Evolutionary conservation across 2,888 invertebrate genomes (phyloP).

Genomic region (Pristionchus entomophagus): DNA sequence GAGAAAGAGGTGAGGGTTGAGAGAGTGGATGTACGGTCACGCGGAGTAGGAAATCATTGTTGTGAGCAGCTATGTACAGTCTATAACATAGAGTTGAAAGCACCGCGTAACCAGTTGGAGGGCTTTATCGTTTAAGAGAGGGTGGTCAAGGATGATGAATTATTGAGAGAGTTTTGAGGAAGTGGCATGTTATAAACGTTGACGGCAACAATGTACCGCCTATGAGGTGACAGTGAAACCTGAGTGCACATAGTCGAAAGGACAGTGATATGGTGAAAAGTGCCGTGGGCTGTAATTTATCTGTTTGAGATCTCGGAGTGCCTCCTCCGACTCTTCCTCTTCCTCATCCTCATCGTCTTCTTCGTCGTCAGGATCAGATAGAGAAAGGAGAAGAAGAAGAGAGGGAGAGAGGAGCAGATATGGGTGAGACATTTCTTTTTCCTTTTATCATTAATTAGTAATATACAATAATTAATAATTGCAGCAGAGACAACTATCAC

Average conservation of each 20-base stretch:
- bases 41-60: not conserved
- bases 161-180: too few relatives aligned
- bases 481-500: not conserved
- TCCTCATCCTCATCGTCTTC: constrained; percentile 36
- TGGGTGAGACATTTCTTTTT: not conserved
- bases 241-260: too few relatives aligned
- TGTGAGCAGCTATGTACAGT: too few relatives aligned
- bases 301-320: constrained; percentile 31
- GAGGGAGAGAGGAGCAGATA: constrained; percentile 8
- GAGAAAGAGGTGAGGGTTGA: constrained; percentile 39
- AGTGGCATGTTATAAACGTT: too few relatives aligned
- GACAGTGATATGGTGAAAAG: too few relatives aligned
- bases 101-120: too few relatives aligned
- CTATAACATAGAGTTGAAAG: too few relatives aligned
- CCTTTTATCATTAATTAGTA: not conserved
- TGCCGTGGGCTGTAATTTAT: too few relatives aligned
- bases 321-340: not conserved
- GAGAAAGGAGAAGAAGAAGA: constrained; percentile 8
- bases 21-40: not conserved
- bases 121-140: too few relatives aligned
- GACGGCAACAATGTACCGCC: too few relatives aligned
- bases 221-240: not conserved
- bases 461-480: not conserved
- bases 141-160: too few relatives aligned
- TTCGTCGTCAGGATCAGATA: constrained; percentile 26